phyloP scores from a whole-genome alignment of 2,113 vertebrate species.

The Tragelaphus scriptus region DNA sequence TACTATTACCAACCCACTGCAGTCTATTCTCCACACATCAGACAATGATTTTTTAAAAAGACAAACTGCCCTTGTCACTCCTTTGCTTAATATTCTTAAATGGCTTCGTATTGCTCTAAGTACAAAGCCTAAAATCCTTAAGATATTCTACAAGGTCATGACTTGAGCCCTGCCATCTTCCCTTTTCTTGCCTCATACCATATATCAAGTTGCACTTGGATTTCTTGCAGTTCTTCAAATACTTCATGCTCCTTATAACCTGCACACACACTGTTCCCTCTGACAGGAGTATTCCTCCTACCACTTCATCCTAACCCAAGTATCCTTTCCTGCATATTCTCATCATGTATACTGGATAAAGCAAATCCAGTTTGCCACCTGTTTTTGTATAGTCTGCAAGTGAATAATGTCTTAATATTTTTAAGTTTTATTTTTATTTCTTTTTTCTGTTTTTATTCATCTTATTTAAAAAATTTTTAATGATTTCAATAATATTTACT shows the following conservation, averaged over 20 bases:
- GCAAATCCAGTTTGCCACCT: not conserved
- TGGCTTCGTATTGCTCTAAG: not conserved
- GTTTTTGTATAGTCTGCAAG: not conserved
- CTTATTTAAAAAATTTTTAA: not conserved
- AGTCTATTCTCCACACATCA: not conserved
- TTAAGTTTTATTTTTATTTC: not conserved
- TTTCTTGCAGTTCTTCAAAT: not conserved
- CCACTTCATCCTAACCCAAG: accelerated
- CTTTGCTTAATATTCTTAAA: not conserved
- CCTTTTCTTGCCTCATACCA: not conserved
- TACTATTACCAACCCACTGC: not conserved
- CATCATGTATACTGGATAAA: not conserved
- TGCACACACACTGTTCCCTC: not conserved
- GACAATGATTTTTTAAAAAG: not conserved
- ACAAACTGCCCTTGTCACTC: not conserved
- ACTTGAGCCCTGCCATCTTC: not conserved
- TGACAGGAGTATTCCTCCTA: too few species aligned
- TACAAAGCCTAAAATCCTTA: not conserved
- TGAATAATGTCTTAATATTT: not conserved
- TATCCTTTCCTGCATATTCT: not conserved
- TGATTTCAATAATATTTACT: too few species aligned
- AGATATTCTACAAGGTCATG: not conserved
- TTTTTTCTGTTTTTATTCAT: not conserved
- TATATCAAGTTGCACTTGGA: not conserved
- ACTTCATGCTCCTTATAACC: not conserved